Evolutionary conservation across 2,797 vertebrate genomes (phyloP).

Genomic region (Esox masquinongy): DNA sequence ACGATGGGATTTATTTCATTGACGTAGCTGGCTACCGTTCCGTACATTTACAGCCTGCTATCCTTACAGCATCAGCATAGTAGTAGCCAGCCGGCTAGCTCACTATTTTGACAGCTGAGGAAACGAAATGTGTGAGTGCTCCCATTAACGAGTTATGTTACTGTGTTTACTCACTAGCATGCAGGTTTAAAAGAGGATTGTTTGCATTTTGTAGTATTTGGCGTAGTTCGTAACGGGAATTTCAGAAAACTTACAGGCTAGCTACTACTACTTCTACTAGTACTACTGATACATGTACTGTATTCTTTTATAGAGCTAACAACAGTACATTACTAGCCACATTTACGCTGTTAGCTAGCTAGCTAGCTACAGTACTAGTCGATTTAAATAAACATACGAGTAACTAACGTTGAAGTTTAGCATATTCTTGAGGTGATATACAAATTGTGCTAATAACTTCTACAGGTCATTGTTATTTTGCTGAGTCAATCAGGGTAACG

Average conservation of each 20-base stretch:
- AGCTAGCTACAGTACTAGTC: too few relatives aligned
- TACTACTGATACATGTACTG: too few relatives aligned
- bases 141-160: background rate
- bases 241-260: background rate
- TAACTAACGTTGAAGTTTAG: too few relatives aligned
- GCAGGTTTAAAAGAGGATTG: background rate
- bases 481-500: background rate
- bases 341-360: too few relatives aligned
- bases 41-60: too few relatives aligned
- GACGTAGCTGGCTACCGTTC: background rate
- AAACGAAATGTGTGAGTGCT: background rate
- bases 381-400: too few relatives aligned
- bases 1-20: background rate
- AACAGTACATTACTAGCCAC: too few relatives aligned
- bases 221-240: background rate
- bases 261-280: too few relatives aligned
- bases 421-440: too few relatives aligned
- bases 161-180: background rate
- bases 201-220: background rate
- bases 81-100: background rate
- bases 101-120: slow-evolving; percentile 1
- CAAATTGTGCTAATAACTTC: background rate
- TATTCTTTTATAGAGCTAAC: too few relatives aligned
- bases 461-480: background rate
- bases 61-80: too few relatives aligned